These are phyloP conservation scores for Solea solea DNA, from an alignment of 2,113 vertebrate species.

Conservation along the genomic window DNA sequence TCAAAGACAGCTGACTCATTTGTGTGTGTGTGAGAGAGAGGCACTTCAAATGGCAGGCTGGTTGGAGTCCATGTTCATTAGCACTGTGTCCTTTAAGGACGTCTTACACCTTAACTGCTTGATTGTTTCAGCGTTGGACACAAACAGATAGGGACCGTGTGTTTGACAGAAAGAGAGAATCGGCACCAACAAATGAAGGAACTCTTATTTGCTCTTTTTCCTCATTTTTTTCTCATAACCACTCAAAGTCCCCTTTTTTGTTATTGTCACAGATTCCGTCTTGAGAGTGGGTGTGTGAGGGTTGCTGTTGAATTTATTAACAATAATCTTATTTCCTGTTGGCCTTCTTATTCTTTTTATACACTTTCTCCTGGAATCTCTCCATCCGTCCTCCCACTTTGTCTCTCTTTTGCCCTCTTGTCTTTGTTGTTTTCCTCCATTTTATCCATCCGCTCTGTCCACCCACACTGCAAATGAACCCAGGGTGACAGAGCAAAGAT, in stretches of 20 bases:
- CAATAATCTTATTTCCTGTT: slow-evolving; percentile 16
- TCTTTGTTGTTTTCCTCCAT: slow-evolving; percentile 8
- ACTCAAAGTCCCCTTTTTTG: background rate
- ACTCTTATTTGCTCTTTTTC: slow-evolving; percentile 37
- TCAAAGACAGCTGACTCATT: slow-evolving; percentile 60
- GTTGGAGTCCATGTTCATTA: slow-evolving; percentile 58
- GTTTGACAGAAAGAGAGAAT: background rate
- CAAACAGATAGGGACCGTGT: slow-evolving; percentile 7
- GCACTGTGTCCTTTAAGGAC: slow-evolving; percentile 50
- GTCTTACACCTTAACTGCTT: slow-evolving; percentile 44
- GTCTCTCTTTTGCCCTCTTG: background rate
- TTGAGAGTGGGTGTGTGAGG: background rate
- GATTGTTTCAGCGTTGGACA: slow-evolving; percentile 57
- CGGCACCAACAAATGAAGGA: slow-evolving; percentile 21
- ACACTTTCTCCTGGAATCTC: background rate
- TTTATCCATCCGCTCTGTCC: slow-evolving; percentile 6
- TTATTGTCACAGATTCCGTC: background rate
- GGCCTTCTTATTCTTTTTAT: background rate
- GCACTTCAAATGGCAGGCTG: slow-evolving; percentile 59
- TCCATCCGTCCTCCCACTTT: background rate
- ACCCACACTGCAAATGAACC: background rate
- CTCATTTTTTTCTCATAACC: no score
- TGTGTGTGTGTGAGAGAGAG: slow-evolving; percentile 32
- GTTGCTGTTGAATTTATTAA: slow-evolving; percentile 20
- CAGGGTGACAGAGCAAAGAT: slow-evolving; percentile 9